A percentile compares a stretch with the other conserved stretches of the same genome.
phyloP scores from a whole-genome alignment of 2,113 vertebrate genomes.

The Scatophagus argus region DNA sequence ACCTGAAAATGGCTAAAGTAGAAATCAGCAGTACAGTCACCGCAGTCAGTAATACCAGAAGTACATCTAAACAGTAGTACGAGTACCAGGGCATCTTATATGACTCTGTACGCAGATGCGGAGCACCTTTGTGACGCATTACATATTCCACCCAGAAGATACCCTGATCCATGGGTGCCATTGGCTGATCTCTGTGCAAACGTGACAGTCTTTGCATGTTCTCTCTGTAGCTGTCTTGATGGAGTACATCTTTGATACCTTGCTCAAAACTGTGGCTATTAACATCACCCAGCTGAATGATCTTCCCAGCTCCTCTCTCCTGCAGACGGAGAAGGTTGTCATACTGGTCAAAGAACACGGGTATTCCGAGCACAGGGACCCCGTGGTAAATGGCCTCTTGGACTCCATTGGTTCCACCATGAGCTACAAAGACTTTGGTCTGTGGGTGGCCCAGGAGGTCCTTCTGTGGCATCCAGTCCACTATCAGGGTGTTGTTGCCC shows the following conservation, averaged over 20 bases:
- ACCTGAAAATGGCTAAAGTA: constrained; percentile 47
- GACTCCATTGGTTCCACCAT: constrained; percentile 82
- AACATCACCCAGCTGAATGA: constrained; percentile 64
- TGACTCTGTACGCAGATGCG: constrained; percentile 72
- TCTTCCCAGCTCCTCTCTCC: constrained; percentile 72
- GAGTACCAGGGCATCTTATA: constrained; percentile 80
- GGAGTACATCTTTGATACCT: constrained; percentile 58
- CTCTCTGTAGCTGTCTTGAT: constrained; percentile 61
- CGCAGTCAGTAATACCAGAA: constrained; percentile 58
- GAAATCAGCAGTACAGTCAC: constrained; percentile 22
- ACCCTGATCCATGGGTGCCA: constrained; percentile 69
- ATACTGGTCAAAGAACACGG: constrained; percentile 81
- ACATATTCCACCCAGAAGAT: constrained; percentile 81
- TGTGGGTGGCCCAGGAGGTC: constrained; percentile 81
- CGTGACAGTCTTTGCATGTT: constrained; percentile 76
- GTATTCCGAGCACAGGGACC: constrained; percentile 79
- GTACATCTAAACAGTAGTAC: constrained; percentile 73
- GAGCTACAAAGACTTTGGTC: constrained; percentile 78
- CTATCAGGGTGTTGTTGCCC: constrained; percentile 80
- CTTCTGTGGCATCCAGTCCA: constrained; percentile 82
- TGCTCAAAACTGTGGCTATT: constrained; percentile 59
- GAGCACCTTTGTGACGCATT: constrained; percentile 79
- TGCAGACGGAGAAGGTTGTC: constrained; percentile 79
- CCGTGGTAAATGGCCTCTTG: constrained; percentile 81
- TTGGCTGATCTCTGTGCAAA: constrained; percentile 77